Evolutionary conservation across 1,140 invertebrate species (phyloP).

Genomic region (Campodea augens): DNA sequence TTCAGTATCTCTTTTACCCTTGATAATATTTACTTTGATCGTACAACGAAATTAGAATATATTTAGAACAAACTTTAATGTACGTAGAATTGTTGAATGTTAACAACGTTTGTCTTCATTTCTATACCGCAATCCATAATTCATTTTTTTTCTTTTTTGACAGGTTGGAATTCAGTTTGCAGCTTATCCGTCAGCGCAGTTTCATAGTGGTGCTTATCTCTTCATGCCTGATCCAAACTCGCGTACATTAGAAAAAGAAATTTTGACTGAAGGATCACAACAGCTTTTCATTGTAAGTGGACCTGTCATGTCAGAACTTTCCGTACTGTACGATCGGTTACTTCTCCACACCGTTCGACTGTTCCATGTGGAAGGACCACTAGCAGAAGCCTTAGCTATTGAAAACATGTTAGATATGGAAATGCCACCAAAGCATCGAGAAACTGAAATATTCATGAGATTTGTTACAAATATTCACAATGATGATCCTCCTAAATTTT

Average conservation of each 20-base stretch:
- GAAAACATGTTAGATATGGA: slow-evolving; percentile 67
- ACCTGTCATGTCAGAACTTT: slow-evolving; percentile 55
- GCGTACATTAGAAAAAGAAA: slow-evolving; percentile 43
- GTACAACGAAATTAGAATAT: too few species aligned
- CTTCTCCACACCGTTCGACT: slow-evolving; percentile 57
- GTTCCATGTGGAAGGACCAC: slow-evolving; percentile 41
- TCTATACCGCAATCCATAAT: too few species aligned
- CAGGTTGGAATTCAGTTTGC: slow-evolving; percentile 70
- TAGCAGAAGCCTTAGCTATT: slow-evolving; percentile 50
- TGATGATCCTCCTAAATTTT: slow-evolving; percentile 62
- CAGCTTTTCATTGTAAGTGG: slow-evolving; percentile 66
- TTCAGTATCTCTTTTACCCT: too few species aligned
- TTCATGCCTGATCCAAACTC: slow-evolving; percentile 60
- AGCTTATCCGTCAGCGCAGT: slow-evolving; percentile 72
- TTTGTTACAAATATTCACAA: slow-evolving; percentile 69
- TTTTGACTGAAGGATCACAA: slow-evolving; percentile 44
- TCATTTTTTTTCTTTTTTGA: too few species aligned
- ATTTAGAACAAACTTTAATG: too few species aligned
- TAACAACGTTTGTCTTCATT: too few species aligned
- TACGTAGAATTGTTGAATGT: too few species aligned
- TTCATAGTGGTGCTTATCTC: slow-evolving; percentile 85
- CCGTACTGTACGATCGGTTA: slow-evolving; percentile 55
- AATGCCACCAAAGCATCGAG: slow-evolving; percentile 57
- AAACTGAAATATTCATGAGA: slow-evolving; percentile 84
- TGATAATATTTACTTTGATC: too few species aligned